Percentiles rank a stretch among this genome's conserved stretches.
Evolutionary conservation across 2,888 invertebrate species (phyloP).

Genomic region (Dryocosmus kuriphilus): DNA sequence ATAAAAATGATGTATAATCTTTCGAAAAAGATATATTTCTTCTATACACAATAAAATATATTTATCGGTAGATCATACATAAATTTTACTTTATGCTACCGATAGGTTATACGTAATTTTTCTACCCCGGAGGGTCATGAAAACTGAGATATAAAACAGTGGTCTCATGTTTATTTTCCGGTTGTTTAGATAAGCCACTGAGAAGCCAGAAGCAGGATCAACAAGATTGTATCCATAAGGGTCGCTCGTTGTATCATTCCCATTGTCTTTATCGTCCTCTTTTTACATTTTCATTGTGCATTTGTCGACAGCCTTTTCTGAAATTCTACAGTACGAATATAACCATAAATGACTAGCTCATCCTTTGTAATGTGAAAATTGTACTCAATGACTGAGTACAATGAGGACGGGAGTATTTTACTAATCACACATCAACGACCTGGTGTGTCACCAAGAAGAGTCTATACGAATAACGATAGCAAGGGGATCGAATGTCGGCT

Average conservation of each 20-base stretch:
- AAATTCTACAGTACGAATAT: neutral
- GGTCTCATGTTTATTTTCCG: too few species aligned
- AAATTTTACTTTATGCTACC: too few species aligned
- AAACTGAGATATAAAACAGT: too few species aligned
- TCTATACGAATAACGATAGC: neutral
- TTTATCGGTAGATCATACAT: too few species aligned
- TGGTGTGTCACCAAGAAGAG: neutral
- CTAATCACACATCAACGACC: neutral
- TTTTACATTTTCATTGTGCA: neutral
- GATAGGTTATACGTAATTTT: too few species aligned
- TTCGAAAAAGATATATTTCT: too few species aligned
- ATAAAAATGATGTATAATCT: too few species aligned
- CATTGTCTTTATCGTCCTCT: conserved; percentile 31
- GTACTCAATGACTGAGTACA: conserved; percentile 3
- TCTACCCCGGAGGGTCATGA: too few species aligned
- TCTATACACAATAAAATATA: too few species aligned
- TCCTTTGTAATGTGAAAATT: conserved; percentile 19
- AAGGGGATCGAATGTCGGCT: neutral
- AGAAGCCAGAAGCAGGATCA: conserved; percentile 60
- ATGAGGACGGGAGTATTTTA: neutral
- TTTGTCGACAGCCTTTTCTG: neutral
- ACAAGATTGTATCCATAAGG: conserved; percentile 61
- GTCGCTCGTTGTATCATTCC: conserved; percentile 38
- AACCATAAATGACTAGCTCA: neutral
- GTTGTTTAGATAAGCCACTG: conserved; percentile 32